Base-by-base conservation (phyloP, 2,113 vertebrate genomes). In the Neogobius melanostomus region DNA sequence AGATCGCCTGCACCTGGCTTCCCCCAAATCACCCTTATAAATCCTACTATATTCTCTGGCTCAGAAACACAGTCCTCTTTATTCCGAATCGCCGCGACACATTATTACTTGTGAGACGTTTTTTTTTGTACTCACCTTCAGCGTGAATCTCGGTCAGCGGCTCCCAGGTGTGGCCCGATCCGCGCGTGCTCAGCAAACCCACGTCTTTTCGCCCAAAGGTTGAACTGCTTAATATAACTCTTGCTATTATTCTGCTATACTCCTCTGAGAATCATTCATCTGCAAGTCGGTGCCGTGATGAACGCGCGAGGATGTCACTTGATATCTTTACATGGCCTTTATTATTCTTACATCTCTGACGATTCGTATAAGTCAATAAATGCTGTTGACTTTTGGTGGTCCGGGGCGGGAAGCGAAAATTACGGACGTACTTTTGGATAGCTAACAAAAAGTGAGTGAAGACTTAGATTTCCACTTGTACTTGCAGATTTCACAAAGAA, bases 191-290 rank as follows among this genome's bases (percentile, higher is more conserved):
- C 85, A 47, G 79, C 83, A 76, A 73, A 74, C 57, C 66, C 71
- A 64, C 46, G 62, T 71, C 81, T 76, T 16, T 6, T 7, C 42
- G 57, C 57, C 57, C 57, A 80, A 80, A 85, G 79, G 72, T 74
- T 82, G 74, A 82, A 80, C 71, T 76, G 64, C 79, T 83, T 78
- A 74, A 80, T 85, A 80, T 87, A 85, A 76, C 85, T 68, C 10
- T 10, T 72, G 76, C 74, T 80, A 75, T 87, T 74, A 81, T 77
- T 82, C 53, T 76, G 2, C 71, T 69, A 69, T 49, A 52, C 56
- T 69, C 83, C 81, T 72, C 81, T 48, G 83, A 82, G 83, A 52
- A 64, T 64, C 16, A 59, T 82, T 73, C 65, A 76, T 82, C 77
- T 76, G 11, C 0, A 3, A 72, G 65, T 71, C 59, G 46, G 66